These are phyloP conservation scores for Parelbella ahira DNA, from an alignment of 2,888 invertebrate species.

Conservation along the genomic window DNA sequence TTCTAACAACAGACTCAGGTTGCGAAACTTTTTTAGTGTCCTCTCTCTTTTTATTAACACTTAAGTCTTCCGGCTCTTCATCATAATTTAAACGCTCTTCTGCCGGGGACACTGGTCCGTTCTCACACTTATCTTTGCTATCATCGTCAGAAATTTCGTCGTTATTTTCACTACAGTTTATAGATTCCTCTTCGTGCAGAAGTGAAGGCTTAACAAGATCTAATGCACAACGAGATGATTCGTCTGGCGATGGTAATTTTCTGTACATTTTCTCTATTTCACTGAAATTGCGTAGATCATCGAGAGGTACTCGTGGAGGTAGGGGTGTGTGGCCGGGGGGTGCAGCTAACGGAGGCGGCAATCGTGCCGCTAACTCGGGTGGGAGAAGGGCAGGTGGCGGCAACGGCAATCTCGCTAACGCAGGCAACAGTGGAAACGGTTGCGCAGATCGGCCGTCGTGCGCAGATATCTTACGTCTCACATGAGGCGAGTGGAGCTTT, in stretches of 20 bases:
- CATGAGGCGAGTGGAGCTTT: conserved; percentile 96
- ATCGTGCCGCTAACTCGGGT: conserved; percentile 76
- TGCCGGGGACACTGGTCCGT: conserved; percentile 46
- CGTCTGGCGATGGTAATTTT: conserved; percentile 61
- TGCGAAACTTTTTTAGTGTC: conserved; percentile 75
- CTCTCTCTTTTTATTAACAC: conserved; percentile 83
- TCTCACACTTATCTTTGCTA: conserved; percentile 47
- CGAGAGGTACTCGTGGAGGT: conserved; percentile 76
- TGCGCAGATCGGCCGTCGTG: conserved; percentile 94
- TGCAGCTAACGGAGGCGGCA: conserved; percentile 54
- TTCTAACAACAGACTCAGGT: conserved; percentile 44
- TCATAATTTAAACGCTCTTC: conserved; percentile 58
- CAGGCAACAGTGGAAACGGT: conserved; percentile 87
- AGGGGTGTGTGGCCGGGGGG: conserved; percentile 63
- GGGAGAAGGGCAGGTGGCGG: conserved; percentile 84
- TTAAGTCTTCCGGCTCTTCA: conserved; percentile 85
- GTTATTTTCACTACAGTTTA: conserved; percentile 63
- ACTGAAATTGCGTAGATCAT: conserved; percentile 74
- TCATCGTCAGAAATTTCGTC: conserved; percentile 62
- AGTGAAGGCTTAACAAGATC: conserved; percentile 56
- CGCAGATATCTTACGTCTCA: conserved; percentile 94
- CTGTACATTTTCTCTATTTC: conserved; percentile 78
- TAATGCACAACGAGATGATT: conserved; percentile 53
- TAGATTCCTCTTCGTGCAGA: conserved; percentile 55
- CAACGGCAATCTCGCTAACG: conserved; percentile 86